Percentiles rank a stretch among this genome's conserved stretches.
These are phyloP conservation scores for Aurelia sp. DNA, from an alignment of 30 jellyfish, hydroid and myxozoan genomes.

Conservation along the genomic window DNA sequence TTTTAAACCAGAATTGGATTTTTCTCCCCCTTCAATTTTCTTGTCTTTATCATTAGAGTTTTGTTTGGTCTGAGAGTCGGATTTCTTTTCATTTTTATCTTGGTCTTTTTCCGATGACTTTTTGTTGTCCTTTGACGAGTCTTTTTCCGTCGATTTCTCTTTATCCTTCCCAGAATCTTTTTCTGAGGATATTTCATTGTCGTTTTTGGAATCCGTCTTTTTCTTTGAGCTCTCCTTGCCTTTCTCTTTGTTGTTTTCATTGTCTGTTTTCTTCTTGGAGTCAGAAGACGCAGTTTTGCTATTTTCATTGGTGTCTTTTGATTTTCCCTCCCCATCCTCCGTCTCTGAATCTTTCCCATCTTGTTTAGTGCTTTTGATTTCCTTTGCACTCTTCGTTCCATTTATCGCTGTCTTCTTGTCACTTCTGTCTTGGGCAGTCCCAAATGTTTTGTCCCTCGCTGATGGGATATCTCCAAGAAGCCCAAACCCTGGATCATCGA, in stretches of 20 bases:
- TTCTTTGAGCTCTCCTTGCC: neutral
- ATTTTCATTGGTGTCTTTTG: neutral
- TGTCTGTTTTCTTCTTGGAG: neutral
- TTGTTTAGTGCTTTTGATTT: neutral
- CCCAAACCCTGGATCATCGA: constrained; percentile 43
- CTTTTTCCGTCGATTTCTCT: neutral
- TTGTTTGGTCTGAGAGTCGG: neutral
- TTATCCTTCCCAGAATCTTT: neutral
- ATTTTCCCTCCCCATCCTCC: neutral
- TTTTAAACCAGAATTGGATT: neutral
- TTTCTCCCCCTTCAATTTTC: neutral
- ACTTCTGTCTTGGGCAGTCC: neutral
- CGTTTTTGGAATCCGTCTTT: constrained; percentile 1
- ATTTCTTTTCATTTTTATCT: neutral
- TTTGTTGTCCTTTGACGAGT: neutral
- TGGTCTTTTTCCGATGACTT: neutral
- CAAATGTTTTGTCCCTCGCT: constrained; percentile 31
- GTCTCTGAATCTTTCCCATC: neutral
- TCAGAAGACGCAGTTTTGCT: no score
- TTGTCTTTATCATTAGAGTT: neutral
- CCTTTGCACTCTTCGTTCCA: neutral
- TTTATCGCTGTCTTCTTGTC: neutral
- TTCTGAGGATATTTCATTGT: neutral
- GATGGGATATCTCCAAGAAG: constrained; percentile 64
- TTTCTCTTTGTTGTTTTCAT: neutral